Conservation (phyloP, 2,113 vertebrate species). For the Sinosuthora webbiana region DNA sequence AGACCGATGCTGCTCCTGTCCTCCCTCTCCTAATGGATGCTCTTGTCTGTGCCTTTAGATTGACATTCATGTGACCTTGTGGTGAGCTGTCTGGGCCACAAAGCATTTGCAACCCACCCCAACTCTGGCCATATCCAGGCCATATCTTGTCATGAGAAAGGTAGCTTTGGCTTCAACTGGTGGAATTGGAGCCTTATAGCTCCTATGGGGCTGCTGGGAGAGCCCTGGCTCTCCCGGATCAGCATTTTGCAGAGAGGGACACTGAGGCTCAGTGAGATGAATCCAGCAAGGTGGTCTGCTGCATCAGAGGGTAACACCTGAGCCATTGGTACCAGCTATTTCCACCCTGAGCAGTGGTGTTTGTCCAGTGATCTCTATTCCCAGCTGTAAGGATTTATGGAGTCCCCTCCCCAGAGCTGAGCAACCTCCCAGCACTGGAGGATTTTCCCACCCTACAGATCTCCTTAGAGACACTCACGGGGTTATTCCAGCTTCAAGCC, state of each 20-base stretch:
- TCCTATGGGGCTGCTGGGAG: not conserved
- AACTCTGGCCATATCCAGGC: not conserved
- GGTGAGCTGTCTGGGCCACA: not conserved
- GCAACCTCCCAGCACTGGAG: not conserved
- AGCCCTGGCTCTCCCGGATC: not conserved
- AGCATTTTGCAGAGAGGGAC: not conserved
- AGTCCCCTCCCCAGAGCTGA: not conserved
- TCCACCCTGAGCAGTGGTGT: not conserved
- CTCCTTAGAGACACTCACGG: not conserved
- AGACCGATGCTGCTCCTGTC: not conserved
- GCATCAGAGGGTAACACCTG: not conserved
- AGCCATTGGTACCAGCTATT: not conserved
- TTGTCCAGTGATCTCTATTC: not conserved
- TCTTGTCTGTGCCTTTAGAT: not conserved
- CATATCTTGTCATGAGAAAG: not conserved
- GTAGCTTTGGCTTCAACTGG: not conserved
- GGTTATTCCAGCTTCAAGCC: not conserved
- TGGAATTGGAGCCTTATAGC: not conserved
- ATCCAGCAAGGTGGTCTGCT: not conserved
- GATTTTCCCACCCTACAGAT: not conserved
- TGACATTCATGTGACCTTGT: constrained; percentile 34
- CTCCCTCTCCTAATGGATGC: not conserved
- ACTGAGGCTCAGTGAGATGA: not conserved
- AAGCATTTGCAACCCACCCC: rapidly evolving
- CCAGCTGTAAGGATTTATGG: rapidly evolving